Evolutionary conservation across 1,140 invertebrate genomes (phyloP).

Genomic region (Odontomachus brunneus): DNA sequence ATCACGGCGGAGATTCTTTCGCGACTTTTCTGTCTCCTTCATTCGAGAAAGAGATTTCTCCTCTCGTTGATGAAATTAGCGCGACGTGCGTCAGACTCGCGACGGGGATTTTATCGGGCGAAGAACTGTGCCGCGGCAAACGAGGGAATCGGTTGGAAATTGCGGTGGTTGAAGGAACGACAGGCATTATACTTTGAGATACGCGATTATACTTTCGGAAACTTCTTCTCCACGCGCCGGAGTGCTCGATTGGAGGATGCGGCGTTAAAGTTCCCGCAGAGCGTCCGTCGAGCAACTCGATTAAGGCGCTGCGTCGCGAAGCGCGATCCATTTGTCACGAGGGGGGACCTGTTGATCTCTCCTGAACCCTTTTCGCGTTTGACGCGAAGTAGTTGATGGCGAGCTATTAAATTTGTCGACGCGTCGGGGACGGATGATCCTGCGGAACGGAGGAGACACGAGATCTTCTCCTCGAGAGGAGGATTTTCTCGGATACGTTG

Average conservation of each 20-base stretch:
- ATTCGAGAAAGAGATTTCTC: neutral
- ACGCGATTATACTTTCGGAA: too few relatives aligned
- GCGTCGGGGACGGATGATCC: constrained; percentile 13
- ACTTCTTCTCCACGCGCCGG: neutral
- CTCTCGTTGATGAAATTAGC: constrained; percentile 13
- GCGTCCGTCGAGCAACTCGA: constrained; percentile 5
- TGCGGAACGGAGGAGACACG: neutral
- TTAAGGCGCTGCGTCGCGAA: constrained; percentile 28
- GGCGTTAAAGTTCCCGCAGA: neutral
- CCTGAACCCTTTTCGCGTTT: constrained; percentile 37
- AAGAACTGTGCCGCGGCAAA: too few relatives aligned
- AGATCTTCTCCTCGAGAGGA: too few relatives aligned
- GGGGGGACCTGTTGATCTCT: constrained; percentile 49
- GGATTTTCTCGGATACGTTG: neutral
- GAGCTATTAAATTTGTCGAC: constrained; percentile 48
- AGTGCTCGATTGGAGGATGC: constrained; percentile 9
- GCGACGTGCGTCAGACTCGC: neutral
- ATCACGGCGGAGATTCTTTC: neutral
- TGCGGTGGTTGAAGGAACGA: neutral
- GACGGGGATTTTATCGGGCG: too few relatives aligned
- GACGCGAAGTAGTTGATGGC: constrained; percentile 30
- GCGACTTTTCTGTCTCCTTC: neutral
- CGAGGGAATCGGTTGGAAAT: neutral
- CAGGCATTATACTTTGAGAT: neutral
- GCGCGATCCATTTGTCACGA: constrained; percentile 27